Conservation (phyloP, 2,888 invertebrate genomes). For the Tipula unca region DNA sequence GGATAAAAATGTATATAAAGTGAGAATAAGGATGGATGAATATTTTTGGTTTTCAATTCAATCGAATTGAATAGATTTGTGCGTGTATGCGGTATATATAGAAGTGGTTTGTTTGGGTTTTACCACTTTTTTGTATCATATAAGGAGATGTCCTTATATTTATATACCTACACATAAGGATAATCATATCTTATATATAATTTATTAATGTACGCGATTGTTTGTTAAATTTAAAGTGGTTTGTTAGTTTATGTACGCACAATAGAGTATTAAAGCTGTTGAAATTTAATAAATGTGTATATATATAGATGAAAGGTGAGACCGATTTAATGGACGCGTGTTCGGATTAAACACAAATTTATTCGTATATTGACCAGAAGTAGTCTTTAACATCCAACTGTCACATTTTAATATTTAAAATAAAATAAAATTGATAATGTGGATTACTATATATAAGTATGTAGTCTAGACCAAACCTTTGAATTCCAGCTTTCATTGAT, state of each 20-base stretch:
- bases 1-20: neutral
- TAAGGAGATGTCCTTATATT: neutral
- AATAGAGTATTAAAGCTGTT: neutral
- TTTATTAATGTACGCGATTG: neutral
- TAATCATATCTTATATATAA: neutral
- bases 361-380: neutral
- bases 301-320: conserved; percentile 1
- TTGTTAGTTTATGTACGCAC: neutral
- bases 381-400: neutral
- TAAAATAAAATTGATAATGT: too few species aligned
- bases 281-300: neutral
- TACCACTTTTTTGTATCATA: neutral
- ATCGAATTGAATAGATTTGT: neutral
- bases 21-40: neutral
- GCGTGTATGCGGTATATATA: neutral
- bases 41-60: neutral
- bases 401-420: too few species aligned
- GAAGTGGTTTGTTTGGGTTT: neutral
- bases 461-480: too few species aligned
- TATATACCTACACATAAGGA: neutral
- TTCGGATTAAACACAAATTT: neutral
- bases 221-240: neutral
- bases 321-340: neutral
- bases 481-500: too few species aligned
- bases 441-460: too few species aligned